Evolutionary conservation across 1,140 invertebrate species (phyloP).

Genomic region (Philotrypesis tridentata): DNA sequence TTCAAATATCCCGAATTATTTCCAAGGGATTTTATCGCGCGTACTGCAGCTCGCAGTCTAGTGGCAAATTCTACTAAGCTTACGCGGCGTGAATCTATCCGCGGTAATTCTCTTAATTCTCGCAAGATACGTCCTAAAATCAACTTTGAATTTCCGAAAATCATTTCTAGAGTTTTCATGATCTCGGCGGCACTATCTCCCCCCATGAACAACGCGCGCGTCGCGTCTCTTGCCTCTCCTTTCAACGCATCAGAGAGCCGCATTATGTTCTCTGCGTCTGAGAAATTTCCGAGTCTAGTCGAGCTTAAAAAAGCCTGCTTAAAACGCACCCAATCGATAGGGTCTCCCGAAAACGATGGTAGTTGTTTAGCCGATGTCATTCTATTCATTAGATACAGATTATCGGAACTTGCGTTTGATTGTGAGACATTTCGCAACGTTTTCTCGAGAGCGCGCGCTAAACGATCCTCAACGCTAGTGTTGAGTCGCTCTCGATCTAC

Average conservation of each 20-base stretch:
- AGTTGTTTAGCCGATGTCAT: too few species aligned
- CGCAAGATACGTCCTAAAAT: neutral
- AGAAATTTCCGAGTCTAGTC: neutral
- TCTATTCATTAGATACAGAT: too few species aligned
- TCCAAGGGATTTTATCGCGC: neutral
- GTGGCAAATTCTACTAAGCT: neutral
- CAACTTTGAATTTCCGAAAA: neutral
- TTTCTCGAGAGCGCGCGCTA: too few species aligned
- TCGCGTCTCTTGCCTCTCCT: slow-evolving; percentile 13
- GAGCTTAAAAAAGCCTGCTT: too few species aligned
- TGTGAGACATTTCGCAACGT: too few species aligned
- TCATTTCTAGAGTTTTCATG: slow-evolving; percentile 10
- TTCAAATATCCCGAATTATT: neutral
- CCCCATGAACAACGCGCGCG: neutral
- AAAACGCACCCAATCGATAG: too few species aligned
- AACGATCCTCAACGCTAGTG: too few species aligned
- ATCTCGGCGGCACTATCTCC: neutral
- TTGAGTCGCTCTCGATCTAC: too few species aligned
- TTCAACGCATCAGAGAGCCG: slow-evolving; percentile 7
- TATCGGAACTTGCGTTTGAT: too few species aligned
- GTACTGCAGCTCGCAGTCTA: neutral
- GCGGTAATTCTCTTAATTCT: slow-evolving; percentile 2
- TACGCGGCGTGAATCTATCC: neutral
- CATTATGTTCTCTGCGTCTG: neutral
- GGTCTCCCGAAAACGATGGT: too few species aligned